Evolutionary conservation across 1,140 invertebrate genomes (phyloP), one percentile per base, ranked within the genome.

Genomic region (Brachystomella parvula): DNA sequence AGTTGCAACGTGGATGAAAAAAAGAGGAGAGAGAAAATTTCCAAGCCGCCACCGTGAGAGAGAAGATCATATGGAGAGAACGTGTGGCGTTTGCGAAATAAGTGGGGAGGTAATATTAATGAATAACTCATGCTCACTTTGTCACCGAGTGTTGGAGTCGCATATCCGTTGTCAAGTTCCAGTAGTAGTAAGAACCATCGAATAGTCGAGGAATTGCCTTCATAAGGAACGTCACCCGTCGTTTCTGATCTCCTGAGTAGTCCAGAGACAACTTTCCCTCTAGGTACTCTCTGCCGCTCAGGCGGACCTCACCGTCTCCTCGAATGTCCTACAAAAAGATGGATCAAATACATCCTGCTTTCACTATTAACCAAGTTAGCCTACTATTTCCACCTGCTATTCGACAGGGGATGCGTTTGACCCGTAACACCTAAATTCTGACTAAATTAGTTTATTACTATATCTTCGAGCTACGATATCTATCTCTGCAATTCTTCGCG

Each of bases 81-180:
- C 65, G 65, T 67, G 65, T 39, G n/a, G 21, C 35, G 60, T 63
- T 67, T 67, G 49, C 61, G 9, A 67, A 67, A 28, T 44, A 63
- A 29, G 12, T 53, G n/a, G 6, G 9, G 53, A 21, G 61, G 67
- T 31, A 67, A 68, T 66, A 60, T 68, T 71, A 71, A 71, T 71
- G 70, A 69, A 69, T 69, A 71, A 69, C 67, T 72, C 65, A 70
- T 72, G 68, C 71, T 70, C 67, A 73, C 71, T 70, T 70, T 68
- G 71, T 73, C 68, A 62, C 69, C 47, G 65, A 58, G 49, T 73
- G 71, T 35, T 66, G 39, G 17, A 73, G 64, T 64, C 63, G 33
- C 17, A 63, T 26, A 49, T 66, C 62, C 33, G 66, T 61, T n/a
- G 61, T 64, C 24, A 70, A 33, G 44, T 73, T 67, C 68, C 68